Conservation (phyloP, 2,797 vertebrate species). For the Lacerta bilineata region DNA sequence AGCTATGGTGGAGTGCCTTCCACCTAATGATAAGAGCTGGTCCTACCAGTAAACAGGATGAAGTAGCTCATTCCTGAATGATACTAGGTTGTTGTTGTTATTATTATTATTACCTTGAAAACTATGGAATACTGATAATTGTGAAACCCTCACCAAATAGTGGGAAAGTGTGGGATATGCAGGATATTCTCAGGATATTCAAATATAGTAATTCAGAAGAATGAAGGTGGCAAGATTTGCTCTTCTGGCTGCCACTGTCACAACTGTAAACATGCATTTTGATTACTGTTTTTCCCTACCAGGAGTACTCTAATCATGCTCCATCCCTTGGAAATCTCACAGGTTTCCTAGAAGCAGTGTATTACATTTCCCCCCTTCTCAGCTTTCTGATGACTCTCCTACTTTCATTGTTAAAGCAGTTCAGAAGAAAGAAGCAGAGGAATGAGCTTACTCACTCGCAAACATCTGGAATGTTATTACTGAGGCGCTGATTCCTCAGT, state of each 20-base stretch:
- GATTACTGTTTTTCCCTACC: neutral
- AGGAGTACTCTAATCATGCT: too few species aligned
- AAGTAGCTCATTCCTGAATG: neutral
- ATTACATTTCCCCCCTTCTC: neutral
- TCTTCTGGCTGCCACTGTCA: neutral
- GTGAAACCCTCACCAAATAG: neutral
- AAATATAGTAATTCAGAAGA: constrained; percentile 8
- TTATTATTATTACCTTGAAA: too few species aligned
- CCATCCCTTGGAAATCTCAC: neutral
- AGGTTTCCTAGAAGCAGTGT: neutral
- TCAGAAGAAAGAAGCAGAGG: neutral
- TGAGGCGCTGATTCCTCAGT: constrained; percentile 7
- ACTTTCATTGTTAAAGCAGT: neutral
- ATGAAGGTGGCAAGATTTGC: neutral
- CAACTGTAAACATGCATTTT: neutral
- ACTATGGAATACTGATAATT: neutral
- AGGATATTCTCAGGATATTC: neutral
- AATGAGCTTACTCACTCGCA: neutral
- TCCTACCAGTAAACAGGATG: neutral
- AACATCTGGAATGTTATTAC: neutral
- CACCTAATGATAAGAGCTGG: neutral
- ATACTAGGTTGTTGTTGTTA: neutral
- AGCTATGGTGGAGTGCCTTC: neutral
- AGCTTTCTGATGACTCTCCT: neutral
- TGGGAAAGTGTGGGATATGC: neutral